Base-by-base conservation (phyloP, 2,797 vertebrate genomes). In the Acestrorhynchus altus region DNA sequence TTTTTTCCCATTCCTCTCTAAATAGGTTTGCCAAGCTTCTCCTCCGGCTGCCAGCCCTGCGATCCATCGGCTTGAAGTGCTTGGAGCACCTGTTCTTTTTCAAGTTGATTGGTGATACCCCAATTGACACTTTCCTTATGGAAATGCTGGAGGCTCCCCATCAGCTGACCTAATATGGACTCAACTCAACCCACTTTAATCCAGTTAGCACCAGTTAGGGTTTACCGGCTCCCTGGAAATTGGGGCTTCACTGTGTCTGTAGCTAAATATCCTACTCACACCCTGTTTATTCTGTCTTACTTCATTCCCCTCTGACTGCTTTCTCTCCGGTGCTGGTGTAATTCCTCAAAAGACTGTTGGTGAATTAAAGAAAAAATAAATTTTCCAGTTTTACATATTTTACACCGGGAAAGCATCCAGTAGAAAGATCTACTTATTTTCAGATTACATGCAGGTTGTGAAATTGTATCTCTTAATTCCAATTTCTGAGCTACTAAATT, bases 31-130 rank as follows among this genome's bases (percentile, higher is more conserved):
- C 96, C 18, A 98, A 97, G 92, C 94, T 98, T 82, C 95, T 98
- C 76, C 94, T 98, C 8, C 95, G 96, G 31, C 94, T 98, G 61
- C 96, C 96, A 0, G 96, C 96, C 22, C 93, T 97, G 78, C 94
- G 96, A 78, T 98, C n/a, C n/a, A n/a, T n/a, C n/a, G n/a, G n/a
- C n/a, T n/a, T n/a, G n/a, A n/a, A n/a, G n/a, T n/a, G n/a, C 96
- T 91, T 98, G 87, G 96, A 98, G 91, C 96, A 98, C 88, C 94
- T 98, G 85, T 98, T 97, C 91, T 98, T 98, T 91, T 97, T 98
- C 86, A 98, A 97, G 89, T 94, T 98, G 83, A 98, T 98, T 4
- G 96, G 96, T 0, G 96, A 98, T 90, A 98, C 96, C 39, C 96
- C 96, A 80, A 97, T 97, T 0, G 96, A 97, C 92, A 97, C 96